Evolutionary conservation across 2,113 vertebrate species (phyloP), one percentile per base, ranked within the genome.

Genomic region (Redunca redunca): DNA sequence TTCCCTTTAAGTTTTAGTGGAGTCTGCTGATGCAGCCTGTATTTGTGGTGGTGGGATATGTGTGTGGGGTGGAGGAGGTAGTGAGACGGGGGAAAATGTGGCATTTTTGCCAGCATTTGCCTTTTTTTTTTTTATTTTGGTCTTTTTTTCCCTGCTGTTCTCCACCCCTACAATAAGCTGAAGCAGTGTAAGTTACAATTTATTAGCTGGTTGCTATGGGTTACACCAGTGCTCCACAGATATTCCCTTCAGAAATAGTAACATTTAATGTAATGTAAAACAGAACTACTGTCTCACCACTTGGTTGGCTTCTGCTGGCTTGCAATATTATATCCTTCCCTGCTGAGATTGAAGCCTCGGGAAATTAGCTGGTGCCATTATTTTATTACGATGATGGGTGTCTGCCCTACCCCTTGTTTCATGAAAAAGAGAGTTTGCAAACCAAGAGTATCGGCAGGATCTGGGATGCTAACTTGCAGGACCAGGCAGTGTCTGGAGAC

Each of bases 131-230:
- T 50, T 71, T 60, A 33, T 95, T 77, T 95, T 40, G 9, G 17
- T 26, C n/a, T 53, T 82, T 53, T 53, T 3, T 0, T 15, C 58
- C 88, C 95, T 81, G 64, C 94, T 94, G 5, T 88, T 2, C 88
- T 96, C 97, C 97, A 97, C 84, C 98, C 97, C 97, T 97, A 67
- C 64, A 40, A 96, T 98, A 98, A 98, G 97, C 97, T 97, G 97
- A 93, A 53, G 97, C 97, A 91, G 98, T 77, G 16, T 97, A 98
- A 98, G 88, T 46, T 94, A 95, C 33, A 53, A 94, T 96, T 98
- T 98, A 98, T 97, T 97, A 87, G 97, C 98, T 98, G 99, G 99
- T 99, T 99, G 99, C 99, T 96, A 99, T 99, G 99, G 99, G 99
- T 99, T 99, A 99, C 99, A 80, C 91, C 93, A 82, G 92, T 19